These are phyloP conservation scores for Smittia aterrima DNA, from an alignment of 2,888 invertebrate species.

Conservation along the genomic window DNA sequence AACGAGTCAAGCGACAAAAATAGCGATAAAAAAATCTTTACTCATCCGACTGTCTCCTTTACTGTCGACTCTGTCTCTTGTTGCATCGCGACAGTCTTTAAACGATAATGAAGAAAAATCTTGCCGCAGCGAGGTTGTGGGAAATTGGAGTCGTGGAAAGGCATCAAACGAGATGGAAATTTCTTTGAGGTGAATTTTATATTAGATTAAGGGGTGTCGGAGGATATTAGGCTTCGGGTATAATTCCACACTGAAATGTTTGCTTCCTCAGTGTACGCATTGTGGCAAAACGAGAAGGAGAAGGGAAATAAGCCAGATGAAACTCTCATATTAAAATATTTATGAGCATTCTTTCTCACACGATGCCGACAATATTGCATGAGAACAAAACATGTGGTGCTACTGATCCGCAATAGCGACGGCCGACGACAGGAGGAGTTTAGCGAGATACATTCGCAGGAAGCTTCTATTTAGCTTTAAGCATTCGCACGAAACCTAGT, in stretches of 20 bases:
- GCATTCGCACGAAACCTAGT: neutral
- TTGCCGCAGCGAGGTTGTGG: neutral
- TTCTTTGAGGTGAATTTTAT: conserved; percentile 15
- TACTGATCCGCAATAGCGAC: neutral
- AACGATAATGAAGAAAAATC: conserved; percentile 4
- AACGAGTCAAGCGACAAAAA: conserved; percentile 23
- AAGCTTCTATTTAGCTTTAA: neutral
- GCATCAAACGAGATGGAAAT: neutral
- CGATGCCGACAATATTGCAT: conserved; percentile 6
- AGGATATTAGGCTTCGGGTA: neutral
- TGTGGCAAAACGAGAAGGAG: conserved; percentile 8
- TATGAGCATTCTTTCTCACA: conserved; percentile 22
- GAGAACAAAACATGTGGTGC: neutral
- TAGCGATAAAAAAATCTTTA: neutral
- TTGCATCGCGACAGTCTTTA: neutral
- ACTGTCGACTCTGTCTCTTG: neutral
- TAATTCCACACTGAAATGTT: conserved; percentile 6
- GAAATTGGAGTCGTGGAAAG: neutral
- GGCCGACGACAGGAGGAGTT: neutral
- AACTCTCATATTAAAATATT: conserved; percentile 28
- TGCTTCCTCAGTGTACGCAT: neutral
- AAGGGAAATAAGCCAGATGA: conserved; percentile 28
- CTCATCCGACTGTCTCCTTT: neutral
- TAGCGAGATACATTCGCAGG: neutral
- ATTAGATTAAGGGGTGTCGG: conserved; percentile 18